Evolutionary conservation across 2,888 invertebrate genomes (phyloP).

Genomic region (Cheilosia soror): DNA sequence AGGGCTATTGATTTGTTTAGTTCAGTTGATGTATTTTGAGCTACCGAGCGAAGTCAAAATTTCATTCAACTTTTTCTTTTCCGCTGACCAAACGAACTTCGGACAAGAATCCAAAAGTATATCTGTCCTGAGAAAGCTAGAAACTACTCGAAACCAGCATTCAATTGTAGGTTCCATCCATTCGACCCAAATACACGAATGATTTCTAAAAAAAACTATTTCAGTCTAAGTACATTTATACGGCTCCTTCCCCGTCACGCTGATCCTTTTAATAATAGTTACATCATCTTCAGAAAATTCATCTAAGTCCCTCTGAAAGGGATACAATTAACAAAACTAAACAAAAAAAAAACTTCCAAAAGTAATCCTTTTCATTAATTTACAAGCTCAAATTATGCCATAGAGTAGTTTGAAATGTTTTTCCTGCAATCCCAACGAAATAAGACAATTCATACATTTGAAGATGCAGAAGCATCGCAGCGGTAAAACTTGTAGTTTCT

Average conservation of each 20-base stretch:
- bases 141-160: no score
- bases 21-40: no score
- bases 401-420: slow-evolving; percentile 54
- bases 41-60: no score
- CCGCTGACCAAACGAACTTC: no score
- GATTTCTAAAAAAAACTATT: no score
- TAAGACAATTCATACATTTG: slow-evolving; percentile 56
- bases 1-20: no score
- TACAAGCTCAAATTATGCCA: slow-evolving; percentile 58
- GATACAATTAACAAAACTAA: slow-evolving; percentile 22
- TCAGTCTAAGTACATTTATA: no score
- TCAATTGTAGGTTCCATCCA: no score
- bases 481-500: not conserved
- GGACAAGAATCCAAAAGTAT: no score
- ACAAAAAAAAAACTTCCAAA: not conserved
- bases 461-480: slow-evolving; percentile 21
- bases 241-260: not conserved
- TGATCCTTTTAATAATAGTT: not conserved
- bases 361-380: slow-evolving; percentile 58
- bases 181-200: no score
- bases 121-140: no score
- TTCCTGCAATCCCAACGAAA: slow-evolving; percentile 40
- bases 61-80: no score
- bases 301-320: not conserved
- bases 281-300: not conserved